Evolutionary conservation across 2,888 invertebrate species (phyloP).

Genomic region (Drosophila macrospina): DNA sequence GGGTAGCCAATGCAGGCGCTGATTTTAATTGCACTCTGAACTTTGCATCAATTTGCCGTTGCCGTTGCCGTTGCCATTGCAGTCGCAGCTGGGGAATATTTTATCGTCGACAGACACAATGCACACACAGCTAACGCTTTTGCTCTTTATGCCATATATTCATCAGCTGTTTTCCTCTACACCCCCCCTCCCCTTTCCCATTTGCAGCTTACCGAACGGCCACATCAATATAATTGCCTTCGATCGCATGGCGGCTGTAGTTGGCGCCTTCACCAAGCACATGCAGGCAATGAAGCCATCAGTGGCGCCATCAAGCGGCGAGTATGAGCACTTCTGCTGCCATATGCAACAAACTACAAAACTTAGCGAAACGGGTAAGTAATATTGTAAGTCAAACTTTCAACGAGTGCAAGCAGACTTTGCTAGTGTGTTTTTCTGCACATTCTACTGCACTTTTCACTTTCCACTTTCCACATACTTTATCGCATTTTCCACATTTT

Average conservation of each 20-base stretch:
- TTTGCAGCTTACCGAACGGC: constrained; percentile 90
- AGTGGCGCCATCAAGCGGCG: constrained; percentile 74
- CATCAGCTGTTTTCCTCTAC: constrained; percentile 2
- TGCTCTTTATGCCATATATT: constrained; percentile 4
- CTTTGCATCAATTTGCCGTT: constrained; percentile 19
- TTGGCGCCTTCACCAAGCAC: constrained; percentile 85
- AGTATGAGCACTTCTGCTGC: constrained; percentile 84
- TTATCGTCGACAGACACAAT: constrained; percentile 28
- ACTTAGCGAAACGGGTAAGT: constrained; percentile 85
- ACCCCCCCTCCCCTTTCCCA: neutral
- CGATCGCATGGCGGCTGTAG: constrained; percentile 85
- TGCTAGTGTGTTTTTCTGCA: constrained; percentile 9
- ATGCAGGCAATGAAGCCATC: constrained; percentile 84
- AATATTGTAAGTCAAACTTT: constrained; percentile 59
- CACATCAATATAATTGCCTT: constrained; percentile 91
- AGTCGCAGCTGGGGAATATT: constrained; percentile 36
- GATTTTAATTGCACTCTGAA: constrained; percentile 55
- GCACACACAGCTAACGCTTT: constrained; percentile 13
- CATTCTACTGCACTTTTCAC: constrained; percentile 33
- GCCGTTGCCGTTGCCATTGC: constrained; percentile 1
- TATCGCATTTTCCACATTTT: constrained; percentile 69
- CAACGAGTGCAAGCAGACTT: constrained; percentile 21
- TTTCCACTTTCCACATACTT: constrained; percentile 56
- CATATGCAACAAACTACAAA: constrained; percentile 84
- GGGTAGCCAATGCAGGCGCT: constrained; percentile 21